Percentiles rank a stretch among this genome's conserved stretches.
phyloP scores from a whole-genome alignment of 2,888 invertebrate genomes.

The Sipunculus nudus region DNA sequence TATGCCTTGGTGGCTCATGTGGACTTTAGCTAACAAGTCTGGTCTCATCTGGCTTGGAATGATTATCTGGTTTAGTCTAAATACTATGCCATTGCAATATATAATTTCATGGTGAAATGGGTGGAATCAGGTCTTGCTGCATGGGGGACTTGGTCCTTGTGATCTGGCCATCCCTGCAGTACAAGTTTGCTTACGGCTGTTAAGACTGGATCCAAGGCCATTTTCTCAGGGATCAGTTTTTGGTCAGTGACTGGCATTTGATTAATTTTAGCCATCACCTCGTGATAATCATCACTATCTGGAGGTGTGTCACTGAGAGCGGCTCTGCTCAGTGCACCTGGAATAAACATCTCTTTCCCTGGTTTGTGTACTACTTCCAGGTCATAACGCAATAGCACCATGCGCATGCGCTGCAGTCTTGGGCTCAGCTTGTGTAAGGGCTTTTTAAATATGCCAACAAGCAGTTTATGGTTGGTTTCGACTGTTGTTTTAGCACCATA shows the following conservation, averaged over 20 bases:
- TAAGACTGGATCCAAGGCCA: not conserved
- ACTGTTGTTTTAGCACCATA: not conserved
- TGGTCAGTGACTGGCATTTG: not conserved
- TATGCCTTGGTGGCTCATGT: not conserved
- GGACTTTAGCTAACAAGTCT: not conserved
- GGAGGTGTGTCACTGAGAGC: no score
- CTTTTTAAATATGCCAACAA: not conserved
- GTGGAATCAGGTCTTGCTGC: not conserved
- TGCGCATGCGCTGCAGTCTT: constrained; percentile 1
- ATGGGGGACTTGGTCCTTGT: not conserved
- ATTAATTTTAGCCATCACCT: no score
- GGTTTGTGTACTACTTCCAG: not conserved
- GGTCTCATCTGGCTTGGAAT: not conserved
- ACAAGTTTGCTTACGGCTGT: not conserved
- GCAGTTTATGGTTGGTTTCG: not conserved
- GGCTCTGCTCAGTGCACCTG: not conserved
- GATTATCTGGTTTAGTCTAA: not conserved
- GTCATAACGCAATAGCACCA: not conserved
- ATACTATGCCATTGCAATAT: not conserved
- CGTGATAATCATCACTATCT: no score
- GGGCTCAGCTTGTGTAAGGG: not conserved
- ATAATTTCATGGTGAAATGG: not conserved
- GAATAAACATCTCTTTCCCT: not conserved
- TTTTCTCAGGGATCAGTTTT: not conserved
- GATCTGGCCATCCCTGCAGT: not conserved